These are phyloP conservation scores for Archegozetes longisetosus DNA, from an alignment of 1,140 invertebrate species.

Conservation along the genomic window DNA sequence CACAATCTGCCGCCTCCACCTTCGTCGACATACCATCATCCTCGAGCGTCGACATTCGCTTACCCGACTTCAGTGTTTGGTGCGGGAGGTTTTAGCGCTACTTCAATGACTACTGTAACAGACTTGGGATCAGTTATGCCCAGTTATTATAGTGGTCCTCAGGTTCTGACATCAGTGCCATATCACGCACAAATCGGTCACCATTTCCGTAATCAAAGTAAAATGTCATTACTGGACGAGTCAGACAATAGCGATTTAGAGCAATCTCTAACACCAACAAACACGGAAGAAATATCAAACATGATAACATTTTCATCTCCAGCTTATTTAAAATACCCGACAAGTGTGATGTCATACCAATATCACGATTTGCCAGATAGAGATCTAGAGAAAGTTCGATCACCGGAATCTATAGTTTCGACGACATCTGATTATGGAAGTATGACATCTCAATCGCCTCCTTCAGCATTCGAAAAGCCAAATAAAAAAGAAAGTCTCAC, in stretches of 20 bases:
- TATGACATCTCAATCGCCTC: conserved; percentile 15
- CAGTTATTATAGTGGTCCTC: conserved; percentile 9
- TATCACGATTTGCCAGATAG: conserved; percentile 4
- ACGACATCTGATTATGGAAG: conserved; percentile 16
- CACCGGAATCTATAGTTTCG: conserved; percentile 13
- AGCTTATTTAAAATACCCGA: not conserved
- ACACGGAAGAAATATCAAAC: conserved; percentile 21
- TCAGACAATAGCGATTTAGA: conserved; percentile 13
- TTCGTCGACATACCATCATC: conserved; percentile 7
- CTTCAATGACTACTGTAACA: not conserved
- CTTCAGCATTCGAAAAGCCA: conserved; percentile 5
- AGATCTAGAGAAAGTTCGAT: conserved; percentile 13
- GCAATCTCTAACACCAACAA: conserved; percentile 18
- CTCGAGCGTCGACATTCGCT: conserved; percentile 5
- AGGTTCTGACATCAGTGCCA: conserved; percentile 16
- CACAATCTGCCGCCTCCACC: conserved; percentile 6
- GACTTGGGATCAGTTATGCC: conserved; percentile 15
- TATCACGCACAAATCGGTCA: conserved; percentile 4
- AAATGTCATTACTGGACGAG: conserved; percentile 1
- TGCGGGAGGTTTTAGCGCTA: not conserved
- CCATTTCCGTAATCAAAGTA: conserved; percentile 8
- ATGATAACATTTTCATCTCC: conserved; percentile 16
- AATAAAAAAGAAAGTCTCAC: not conserved
- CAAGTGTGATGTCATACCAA: not conserved
- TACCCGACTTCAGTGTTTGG: conserved; percentile 15